Percentiles rank a stretch among this genome's conserved stretches.
These are phyloP conservation scores for Girardinus metallicus DNA, from an alignment of 2,797 vertebrate genomes.

Conservation along the genomic window DNA sequence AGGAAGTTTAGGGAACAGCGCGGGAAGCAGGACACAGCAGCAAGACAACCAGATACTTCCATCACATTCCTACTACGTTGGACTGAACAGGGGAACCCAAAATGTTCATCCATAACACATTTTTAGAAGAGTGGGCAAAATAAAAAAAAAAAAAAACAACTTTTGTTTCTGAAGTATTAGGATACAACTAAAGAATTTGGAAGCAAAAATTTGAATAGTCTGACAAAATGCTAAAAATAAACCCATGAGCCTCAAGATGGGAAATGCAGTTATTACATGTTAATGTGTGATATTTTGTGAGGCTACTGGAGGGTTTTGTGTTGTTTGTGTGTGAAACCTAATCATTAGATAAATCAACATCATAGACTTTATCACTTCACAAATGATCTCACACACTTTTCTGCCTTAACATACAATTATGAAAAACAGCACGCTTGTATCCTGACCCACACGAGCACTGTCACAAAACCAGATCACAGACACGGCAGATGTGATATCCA, in stretches of 20 bases:
- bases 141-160: neutral
- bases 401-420: conserved; percentile 16
- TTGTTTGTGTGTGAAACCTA: neutral
- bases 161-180: neutral
- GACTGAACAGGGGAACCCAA: neutral
- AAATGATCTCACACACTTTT: neutral
- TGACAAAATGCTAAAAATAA: neutral
- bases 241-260: neutral
- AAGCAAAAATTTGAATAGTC: neutral
- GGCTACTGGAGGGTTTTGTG: neutral
- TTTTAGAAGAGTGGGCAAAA: neutral
- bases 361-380: neutral
- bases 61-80: neutral
- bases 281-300: neutral
- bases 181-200: neutral
- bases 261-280: neutral
- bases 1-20: neutral
- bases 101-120: neutral
- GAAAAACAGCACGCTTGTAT: conserved; percentile 22
- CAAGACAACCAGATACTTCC: neutral
- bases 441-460: neutral
- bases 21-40: neutral
- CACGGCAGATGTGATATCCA: conserved; percentile 52
- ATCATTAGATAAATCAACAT: neutral
- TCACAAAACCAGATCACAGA: conserved; percentile 25